Evolutionary conservation across 1,140 invertebrate species (phyloP).

Genomic region (Chrysomallon squamiferum): DNA sequence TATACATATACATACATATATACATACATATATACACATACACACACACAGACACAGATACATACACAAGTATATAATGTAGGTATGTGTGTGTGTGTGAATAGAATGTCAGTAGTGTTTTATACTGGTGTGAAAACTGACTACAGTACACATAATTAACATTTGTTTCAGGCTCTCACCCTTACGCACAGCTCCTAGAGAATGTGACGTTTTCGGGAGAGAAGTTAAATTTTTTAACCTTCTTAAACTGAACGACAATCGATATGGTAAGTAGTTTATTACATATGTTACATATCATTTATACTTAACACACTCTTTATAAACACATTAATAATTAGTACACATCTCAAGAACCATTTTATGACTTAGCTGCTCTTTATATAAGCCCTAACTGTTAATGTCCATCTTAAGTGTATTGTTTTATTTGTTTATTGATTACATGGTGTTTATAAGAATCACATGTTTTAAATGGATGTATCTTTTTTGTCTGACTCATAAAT

Average conservation of each 20-base stretch:
- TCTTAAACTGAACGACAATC: not conserved
- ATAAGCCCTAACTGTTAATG: not conserved
- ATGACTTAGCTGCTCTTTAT: not conserved
- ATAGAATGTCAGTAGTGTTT: not conserved
- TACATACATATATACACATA: not conserved
- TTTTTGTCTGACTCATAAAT: not conserved
- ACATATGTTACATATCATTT: not conserved
- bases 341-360: not conserved
- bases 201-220: not conserved
- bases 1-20: conserved; percentile 7
- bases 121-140: too few relatives aligned
- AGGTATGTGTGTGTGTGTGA: not conserved
- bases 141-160: not conserved
- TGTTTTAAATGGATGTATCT: too few relatives aligned
- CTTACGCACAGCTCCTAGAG: not conserved
- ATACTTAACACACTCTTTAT: not conserved
- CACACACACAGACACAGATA: not conserved
- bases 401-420: not conserved
- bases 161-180: not conserved
- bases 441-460: too few relatives aligned
- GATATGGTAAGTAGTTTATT: not conserved
- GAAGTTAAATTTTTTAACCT: not conserved
- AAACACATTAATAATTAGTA: not conserved
- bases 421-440: not conserved
- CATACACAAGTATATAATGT: not conserved